Conservation (phyloP, 37 sponge, comb jelly and placozoan genomes). For the Ephydatia muelleri region DNA sequence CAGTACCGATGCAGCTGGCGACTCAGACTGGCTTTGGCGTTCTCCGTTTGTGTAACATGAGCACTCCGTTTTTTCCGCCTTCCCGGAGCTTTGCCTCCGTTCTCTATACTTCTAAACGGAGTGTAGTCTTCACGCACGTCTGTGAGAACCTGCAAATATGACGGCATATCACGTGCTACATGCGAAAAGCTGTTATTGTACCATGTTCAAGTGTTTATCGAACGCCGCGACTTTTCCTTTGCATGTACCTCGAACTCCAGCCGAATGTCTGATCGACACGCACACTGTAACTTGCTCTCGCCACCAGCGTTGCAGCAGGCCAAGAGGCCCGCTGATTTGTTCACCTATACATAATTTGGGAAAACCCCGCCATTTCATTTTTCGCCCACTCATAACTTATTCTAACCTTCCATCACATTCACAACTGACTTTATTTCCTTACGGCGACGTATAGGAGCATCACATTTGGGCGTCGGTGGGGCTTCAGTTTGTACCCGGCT, state of each 20-base stretch:
- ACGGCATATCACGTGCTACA: neutral
- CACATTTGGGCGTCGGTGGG: neutral
- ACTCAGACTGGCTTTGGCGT: neutral
- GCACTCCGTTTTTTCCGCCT: neutral
- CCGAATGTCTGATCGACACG: conserved; percentile 65
- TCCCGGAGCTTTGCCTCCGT: conserved; percentile 23
- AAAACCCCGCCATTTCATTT: conserved; percentile 1
- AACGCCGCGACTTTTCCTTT: conserved; percentile 47
- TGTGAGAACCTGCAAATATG: conserved; percentile 26
- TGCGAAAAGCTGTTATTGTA: neutral
- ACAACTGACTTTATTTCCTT: conserved; percentile 27
- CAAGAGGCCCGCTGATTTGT: conserved; percentile 25
- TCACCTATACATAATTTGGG: neutral
- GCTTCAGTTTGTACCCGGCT: neutral
- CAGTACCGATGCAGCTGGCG: neutral
- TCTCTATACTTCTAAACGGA: conserved; percentile 53
- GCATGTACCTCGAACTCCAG: conserved; percentile 64
- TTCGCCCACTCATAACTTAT: neutral
- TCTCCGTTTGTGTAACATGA: neutral
- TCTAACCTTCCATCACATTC: conserved; percentile 49
- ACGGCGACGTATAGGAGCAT: neutral
- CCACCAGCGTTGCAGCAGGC: conserved; percentile 35
- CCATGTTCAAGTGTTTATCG: conserved; percentile 75
- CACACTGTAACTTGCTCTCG: conserved; percentile 7
- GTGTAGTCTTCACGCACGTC: conserved; percentile 54